A percentile compares a stretch with the other conserved stretches of the same genome.
phyloP scores from a whole-genome alignment of 2,113 vertebrate species.

The Regulus satrapa region DNA sequence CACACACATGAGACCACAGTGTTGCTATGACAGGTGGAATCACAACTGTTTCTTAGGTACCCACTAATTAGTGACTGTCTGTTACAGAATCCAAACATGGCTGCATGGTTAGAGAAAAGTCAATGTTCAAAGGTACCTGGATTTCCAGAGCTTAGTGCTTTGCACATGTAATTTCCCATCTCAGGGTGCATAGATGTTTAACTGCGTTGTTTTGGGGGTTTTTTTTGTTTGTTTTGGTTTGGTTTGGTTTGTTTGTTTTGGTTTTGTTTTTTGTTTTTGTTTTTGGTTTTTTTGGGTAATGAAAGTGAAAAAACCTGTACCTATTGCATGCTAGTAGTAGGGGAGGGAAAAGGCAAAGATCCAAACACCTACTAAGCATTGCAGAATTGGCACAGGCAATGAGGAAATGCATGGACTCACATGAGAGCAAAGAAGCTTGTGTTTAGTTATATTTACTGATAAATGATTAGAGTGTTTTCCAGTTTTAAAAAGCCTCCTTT shows the following conservation, averaged over 20 bases:
- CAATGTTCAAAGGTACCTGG: background rate
- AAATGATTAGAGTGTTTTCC: background rate
- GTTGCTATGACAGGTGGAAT: background rate
- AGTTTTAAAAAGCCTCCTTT: background rate
- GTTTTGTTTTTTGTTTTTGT: too few relatives aligned
- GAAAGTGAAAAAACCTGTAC: background rate
- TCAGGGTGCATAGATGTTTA: background rate
- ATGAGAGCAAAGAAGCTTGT: background rate
- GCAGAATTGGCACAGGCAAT: background rate
- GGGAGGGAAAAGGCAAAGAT: background rate
- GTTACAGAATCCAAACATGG: background rate
- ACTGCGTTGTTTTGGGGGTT: rapidly evolving
- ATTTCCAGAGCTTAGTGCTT: background rate
- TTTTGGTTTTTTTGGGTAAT: background rate
- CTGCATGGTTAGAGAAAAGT: background rate
- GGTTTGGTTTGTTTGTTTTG: too few relatives aligned
- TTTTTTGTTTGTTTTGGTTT: too few relatives aligned
- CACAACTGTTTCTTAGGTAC: background rate
- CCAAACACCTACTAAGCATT: background rate
- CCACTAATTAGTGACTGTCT: background rate
- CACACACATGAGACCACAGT: background rate
- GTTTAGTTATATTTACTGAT: background rate
- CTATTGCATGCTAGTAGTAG: background rate
- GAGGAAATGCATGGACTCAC: background rate
- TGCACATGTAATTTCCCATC: background rate